Conservation (phyloP, 2,113 vertebrate species). For the Ondatra zibethicus region DNA sequence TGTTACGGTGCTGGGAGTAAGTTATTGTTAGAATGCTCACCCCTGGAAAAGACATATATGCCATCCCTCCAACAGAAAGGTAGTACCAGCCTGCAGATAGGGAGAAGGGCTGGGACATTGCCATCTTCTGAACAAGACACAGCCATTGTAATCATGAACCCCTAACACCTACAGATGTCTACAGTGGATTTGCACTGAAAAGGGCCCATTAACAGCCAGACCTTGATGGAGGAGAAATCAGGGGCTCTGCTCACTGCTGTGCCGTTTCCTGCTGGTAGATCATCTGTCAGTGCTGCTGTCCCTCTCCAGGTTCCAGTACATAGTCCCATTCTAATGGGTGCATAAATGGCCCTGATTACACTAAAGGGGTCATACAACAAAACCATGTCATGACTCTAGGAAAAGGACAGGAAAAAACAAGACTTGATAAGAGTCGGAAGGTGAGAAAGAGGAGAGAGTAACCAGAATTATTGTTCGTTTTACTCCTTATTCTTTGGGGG, state of each 20-base stretch:
- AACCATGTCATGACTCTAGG: neutral
- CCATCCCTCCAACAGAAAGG: neutral
- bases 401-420: neutral
- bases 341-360: neutral
- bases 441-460: neutral
- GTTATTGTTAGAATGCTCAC: neutral
- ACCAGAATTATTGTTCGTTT: neutral
- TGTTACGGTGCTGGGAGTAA: neutral
- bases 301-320: neutral
- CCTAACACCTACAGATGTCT: neutral
- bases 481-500: no score
- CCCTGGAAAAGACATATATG: neutral
- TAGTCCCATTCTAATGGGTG: neutral
- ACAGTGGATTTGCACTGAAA: neutral
- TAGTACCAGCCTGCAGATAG: neutral
- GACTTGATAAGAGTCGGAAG: neutral
- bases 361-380: neutral
- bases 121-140: neutral
- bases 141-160: no score
- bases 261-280: neutral
- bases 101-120: neutral
- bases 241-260: neutral
- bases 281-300: neutral
- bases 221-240: neutral
- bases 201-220: neutral